Evolutionary conservation across 2,888 invertebrate species (phyloP), one percentile per base, ranked within the genome.

Genomic region (Crioceris asparagi): DNA sequence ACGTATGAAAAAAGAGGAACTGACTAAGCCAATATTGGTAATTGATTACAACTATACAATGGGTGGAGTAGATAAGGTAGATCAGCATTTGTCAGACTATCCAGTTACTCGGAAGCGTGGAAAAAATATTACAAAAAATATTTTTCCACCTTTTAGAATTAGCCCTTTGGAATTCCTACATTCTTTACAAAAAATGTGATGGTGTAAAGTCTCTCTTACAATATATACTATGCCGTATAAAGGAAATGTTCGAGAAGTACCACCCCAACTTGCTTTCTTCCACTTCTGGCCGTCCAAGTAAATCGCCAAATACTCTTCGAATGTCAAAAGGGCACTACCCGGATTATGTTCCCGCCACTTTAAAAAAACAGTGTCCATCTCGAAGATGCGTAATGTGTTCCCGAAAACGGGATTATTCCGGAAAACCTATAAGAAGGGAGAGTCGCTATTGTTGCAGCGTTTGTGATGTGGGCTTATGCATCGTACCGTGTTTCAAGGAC

Each of bases 61-160:
- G 50, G 49, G 50, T 29, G 51, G 52, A n/a, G 50, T 54, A 21
- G 52, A 54, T 43, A 31, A 46, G 23, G 38, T 51, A 15, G 48
- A 51, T 38, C 44, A 52, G 36, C 47, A 50, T 36, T 32, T 50
- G 6, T 32, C 40, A n/a, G 46, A 39, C 26, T 41, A n/a, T n/a
- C n/a, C n/a, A n/a, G n/a, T n/a, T n/a, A n/a, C n/a, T n/a, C n/a
- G n/a, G n/a, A n/a, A n/a, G n/a, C n/a, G n/a, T n/a, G n/a, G n/a
- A n/a, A n/a, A n/a, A n/a, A n/a, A n/a, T n/a, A n/a, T n/a, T n/a
- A n/a, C n/a, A n/a, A n/a, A n/a, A n/a, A n/a, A n/a, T n/a, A n/a
- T n/a, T n/a, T n/a, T n/a, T n/a, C n/a, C n/a, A n/a, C n/a, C n/a
- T n/a, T n/a, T n/a, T n/a, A n/a, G n/a, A n/a, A n/a, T n/a, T n/a